Percentiles rank a stretch among this genome's conserved stretches.
Conservation (phyloP, 2,797 vertebrate genomes). For the Psittacula derbiana region DNA sequence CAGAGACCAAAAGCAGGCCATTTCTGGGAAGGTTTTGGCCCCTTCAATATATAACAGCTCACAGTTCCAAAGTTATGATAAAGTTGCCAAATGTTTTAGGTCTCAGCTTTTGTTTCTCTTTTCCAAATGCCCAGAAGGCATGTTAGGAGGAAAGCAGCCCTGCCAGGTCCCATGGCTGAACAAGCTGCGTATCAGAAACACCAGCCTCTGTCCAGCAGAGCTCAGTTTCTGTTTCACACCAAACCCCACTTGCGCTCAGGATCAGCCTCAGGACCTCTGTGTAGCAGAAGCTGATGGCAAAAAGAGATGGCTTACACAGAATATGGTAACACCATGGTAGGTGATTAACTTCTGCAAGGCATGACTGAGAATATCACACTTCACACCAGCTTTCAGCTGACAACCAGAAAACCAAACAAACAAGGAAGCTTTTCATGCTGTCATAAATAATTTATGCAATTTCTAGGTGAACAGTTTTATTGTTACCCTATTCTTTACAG, state of each 20-base stretch:
- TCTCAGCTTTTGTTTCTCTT: slow-evolving; percentile 34
- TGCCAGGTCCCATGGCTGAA: slow-evolving; percentile 45
- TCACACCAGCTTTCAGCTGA: not conserved
- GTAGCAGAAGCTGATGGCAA: not conserved
- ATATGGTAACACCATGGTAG: accelerated
- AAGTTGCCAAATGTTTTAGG: slow-evolving; percentile 74
- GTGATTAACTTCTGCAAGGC: slow-evolving; percentile 25
- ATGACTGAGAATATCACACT: slow-evolving; percentile 66
- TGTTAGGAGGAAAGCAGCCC: not conserved
- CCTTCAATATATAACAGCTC: slow-evolving; percentile 59
- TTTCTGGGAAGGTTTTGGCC: not conserved
- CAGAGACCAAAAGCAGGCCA: not conserved
- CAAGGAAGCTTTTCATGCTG: not conserved
- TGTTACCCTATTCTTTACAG: not conserved
- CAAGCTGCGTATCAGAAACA: slow-evolving; percentile 61
- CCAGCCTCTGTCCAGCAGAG: slow-evolving; percentile 75
- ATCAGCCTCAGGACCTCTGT: slow-evolving; percentile 70
- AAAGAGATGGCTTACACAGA: not conserved
- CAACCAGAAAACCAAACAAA: not conserved
- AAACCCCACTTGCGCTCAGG: slow-evolving; percentile 58
- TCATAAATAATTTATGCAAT: not conserved
- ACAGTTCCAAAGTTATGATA: slow-evolving; percentile 61
- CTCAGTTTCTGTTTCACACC: slow-evolving; percentile 78
- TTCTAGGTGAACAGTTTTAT: not conserved
- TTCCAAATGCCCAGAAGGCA: not conserved